phyloP scores from a whole-genome alignment of 2,797 vertebrate genomes.

The Limosa lapponica region DNA sequence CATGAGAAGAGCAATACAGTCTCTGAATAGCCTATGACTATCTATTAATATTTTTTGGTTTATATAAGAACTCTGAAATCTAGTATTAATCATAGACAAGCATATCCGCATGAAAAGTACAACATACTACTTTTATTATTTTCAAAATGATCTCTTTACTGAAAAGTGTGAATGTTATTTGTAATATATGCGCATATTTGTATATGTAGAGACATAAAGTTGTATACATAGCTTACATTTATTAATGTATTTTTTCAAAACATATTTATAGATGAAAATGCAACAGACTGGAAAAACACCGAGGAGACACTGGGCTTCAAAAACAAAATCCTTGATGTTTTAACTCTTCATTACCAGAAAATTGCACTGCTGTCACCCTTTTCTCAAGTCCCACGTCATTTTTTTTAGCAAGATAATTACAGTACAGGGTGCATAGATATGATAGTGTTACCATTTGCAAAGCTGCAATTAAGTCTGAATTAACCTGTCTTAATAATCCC shows the following conservation, averaged over 20 bases:
- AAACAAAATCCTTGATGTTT: not conserved
- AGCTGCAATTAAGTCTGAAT: not conserved
- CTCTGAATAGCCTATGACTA: too few relatives aligned
- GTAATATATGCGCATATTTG: not conserved
- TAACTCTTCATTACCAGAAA: not conserved
- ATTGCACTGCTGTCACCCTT: not conserved
- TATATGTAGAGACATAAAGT: not conserved
- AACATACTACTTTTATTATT: not conserved
- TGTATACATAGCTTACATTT: not conserved
- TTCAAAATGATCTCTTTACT: not conserved
- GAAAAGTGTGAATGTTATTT: not conserved
- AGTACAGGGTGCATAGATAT: not conserved
- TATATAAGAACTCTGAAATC: not conserved
- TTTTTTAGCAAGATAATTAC: not conserved
- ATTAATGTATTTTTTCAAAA: not conserved
- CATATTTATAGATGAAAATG: not conserved
- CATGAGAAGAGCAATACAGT: not conserved
- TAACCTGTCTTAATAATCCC: not conserved
- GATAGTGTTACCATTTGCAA: not conserved
- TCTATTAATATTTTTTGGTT: too few relatives aligned
- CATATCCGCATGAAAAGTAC: not conserved
- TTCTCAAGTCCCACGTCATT: not conserved
- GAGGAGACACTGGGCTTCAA: not conserved
- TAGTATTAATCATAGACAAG: not conserved
- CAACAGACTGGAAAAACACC: not conserved